These are phyloP conservation scores for Siniperca chuatsi DNA, from an alignment of 2,113 vertebrate genomes.

Conservation along the genomic window DNA sequence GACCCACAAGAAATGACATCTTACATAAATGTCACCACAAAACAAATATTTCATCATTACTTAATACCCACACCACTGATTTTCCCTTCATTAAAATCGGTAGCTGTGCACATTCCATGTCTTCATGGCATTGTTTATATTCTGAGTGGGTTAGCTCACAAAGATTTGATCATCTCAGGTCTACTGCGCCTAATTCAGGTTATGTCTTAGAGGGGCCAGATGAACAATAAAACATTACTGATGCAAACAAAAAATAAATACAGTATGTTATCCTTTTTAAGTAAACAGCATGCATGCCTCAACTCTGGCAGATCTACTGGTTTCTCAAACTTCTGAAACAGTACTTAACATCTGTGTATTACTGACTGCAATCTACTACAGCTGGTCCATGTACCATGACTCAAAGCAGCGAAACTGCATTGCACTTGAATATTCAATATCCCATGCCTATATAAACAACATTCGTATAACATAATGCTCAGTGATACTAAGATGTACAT, in stretches of 20 bases:
- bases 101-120: not conserved
- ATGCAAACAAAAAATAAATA: slow-evolving; percentile 31
- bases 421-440: slow-evolving; percentile 30
- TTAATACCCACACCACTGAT: too few species aligned
- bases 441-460: slow-evolving; percentile 26
- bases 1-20: not conserved
- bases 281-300: slow-evolving; percentile 46
- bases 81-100: not conserved
- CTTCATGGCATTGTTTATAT: not conserved
- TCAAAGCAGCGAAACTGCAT: slow-evolving; percentile 20
- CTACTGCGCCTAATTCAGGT: not conserved
- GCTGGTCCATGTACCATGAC: not conserved
- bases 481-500: slow-evolving; percentile 24
- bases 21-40: not conserved
- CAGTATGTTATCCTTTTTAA: not conserved
- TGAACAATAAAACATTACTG: not conserved
- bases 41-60: not conserved
- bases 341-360: slow-evolving; percentile 31
- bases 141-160: not conserved
- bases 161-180: not conserved
- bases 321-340: slow-evolving; percentile 24
- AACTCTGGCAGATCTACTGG: slow-evolving; percentile 18
- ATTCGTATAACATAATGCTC: slow-evolving; percentile 21
- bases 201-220: not conserved
- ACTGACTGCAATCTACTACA: slow-evolving; percentile 11